Percentiles rank a stretch among this genome's conserved stretches.
Conservation (phyloP, 2,797 vertebrate genomes). For the Malacoctenus gilli region DNA sequence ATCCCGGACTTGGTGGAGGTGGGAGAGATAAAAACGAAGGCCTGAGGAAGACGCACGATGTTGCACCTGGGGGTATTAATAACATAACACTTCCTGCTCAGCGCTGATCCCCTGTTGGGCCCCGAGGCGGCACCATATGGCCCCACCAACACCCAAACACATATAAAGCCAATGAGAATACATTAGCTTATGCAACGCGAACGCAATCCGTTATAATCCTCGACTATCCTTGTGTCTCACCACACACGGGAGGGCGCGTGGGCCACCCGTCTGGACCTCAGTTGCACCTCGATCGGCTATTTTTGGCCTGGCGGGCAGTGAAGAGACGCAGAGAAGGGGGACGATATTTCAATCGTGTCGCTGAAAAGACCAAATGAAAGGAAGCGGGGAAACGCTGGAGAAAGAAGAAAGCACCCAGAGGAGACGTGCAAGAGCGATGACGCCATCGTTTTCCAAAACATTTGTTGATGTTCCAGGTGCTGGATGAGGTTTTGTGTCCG, state of each 20-base stretch:
- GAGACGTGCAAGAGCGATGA: slow-evolving; percentile 1
- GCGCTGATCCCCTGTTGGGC: slow-evolving; percentile 64
- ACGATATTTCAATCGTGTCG: neutral
- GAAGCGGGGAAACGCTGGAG: no score
- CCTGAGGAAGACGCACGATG: slow-evolving; percentile 24
- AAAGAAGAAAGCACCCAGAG: no score
- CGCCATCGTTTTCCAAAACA: neutral
- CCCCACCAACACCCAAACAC: slow-evolving; percentile 45
- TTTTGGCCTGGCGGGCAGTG: no score
- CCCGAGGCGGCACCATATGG: slow-evolving; percentile 68
- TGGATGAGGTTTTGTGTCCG: slow-evolving; percentile 6
- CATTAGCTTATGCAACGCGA: slow-evolving; percentile 58
- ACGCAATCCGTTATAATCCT: slow-evolving; percentile 56
- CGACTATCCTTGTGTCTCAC: slow-evolving; percentile 40
- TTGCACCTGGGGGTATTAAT: slow-evolving; percentile 72
- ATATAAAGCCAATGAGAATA: slow-evolving; percentile 41
- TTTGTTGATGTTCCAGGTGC: neutral
- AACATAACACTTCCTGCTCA: slow-evolving; percentile 71
- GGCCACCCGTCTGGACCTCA: neutral
- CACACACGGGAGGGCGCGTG: slow-evolving; percentile 2
- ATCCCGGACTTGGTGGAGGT: slow-evolving; percentile 31
- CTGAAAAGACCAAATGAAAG: slow-evolving; percentile 27
- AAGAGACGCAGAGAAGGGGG: slow-evolving; percentile 3
- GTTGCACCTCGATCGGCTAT: neutral
- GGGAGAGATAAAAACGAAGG: slow-evolving; percentile 24